Conservation (phyloP, 2,113 vertebrate species). For the Labeo rohita region DNA sequence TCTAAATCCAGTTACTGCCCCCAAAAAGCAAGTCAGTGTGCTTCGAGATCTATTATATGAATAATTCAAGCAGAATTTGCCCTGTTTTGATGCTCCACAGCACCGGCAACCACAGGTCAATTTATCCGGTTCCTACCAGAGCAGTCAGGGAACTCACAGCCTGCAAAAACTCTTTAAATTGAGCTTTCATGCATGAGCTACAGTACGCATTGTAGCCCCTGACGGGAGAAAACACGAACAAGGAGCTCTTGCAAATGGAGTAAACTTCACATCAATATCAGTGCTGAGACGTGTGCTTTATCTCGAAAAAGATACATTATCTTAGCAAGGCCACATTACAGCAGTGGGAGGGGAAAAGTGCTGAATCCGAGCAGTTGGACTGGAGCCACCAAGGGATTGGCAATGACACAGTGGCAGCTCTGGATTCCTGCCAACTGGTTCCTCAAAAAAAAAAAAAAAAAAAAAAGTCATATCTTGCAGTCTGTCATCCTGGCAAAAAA, state of each 20-base stretch:
- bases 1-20: conserved; percentile 31
- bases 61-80: conserved; percentile 44
- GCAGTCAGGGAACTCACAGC: background rate
- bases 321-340: conserved; percentile 23
- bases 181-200: conserved; percentile 22
- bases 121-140: conserved; percentile 1
- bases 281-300: conserved; percentile 17
- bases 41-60: background rate
- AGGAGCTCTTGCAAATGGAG: conserved; percentile 27
- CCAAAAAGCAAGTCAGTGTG: conserved; percentile 7
- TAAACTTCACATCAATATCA: conserved; percentile 17
- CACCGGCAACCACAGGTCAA: conserved; percentile 30
- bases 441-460: background rate
- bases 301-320: conserved; percentile 38
- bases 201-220: conserved; percentile 1
- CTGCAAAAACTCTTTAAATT: conserved; percentile 20
- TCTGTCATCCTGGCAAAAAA: conserved; percentile 24
- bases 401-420: conserved; percentile 28
- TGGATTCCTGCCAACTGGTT: conserved; percentile 49
- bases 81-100: conserved; percentile 43
- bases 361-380: conserved; percentile 45
- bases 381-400: conserved; percentile 31
- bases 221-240: background rate
- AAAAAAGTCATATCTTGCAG: conserved; percentile 21
- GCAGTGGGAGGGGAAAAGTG: conserved; percentile 12